Base-by-base conservation (phyloP, 2,888 invertebrate species). In the Druceiella hillmani region DNA sequence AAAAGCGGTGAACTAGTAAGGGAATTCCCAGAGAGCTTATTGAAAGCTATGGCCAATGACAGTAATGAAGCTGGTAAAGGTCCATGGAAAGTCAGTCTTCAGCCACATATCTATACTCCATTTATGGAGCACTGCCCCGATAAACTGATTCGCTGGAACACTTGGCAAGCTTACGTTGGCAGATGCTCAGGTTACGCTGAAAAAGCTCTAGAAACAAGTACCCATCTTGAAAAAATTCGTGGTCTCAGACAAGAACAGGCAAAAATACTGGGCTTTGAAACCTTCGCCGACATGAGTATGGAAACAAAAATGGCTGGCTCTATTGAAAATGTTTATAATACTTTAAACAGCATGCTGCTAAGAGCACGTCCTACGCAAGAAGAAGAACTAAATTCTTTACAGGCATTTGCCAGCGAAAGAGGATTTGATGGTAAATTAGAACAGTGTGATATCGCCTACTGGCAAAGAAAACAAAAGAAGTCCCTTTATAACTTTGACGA, bases 271-370 rank as follows among this genome's bases (percentile, higher is more conserved):
- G 93, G 94, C 0, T 95, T 79, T 58, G 74, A 83, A 44, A 79
- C 76, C 36, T 94, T 71, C 61, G 83, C 80, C 0, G 83, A 91
- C 24, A 82, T 94, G 83, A 89, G 88, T 22, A 89, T 95, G 89
- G 83, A 87, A 65, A 92, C 91, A 0, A 94, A 93, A 74, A 78
- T 95, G 91, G 90, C 92, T 4, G 87, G 83, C 5, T 82, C 72
- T 46, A 63, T 88, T 9, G 79, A 85, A 34, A 85, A 83, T 58
- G 81, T 93, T 0, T 70, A 82, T 46, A 72, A 76, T 41, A 75
- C 83, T 42, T 68, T 95, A 15, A 72, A 81, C 35, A 76, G 66
- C 45, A 69, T 89, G 20, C 58, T 82, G 1, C 75, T 78, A 49
- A 76, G 72, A 52, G 87, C 89, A 0, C 76, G 76, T 40, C 83